phyloP scores from a whole-genome alignment of 1,140 invertebrate species.

The Cydia amplana region DNA sequence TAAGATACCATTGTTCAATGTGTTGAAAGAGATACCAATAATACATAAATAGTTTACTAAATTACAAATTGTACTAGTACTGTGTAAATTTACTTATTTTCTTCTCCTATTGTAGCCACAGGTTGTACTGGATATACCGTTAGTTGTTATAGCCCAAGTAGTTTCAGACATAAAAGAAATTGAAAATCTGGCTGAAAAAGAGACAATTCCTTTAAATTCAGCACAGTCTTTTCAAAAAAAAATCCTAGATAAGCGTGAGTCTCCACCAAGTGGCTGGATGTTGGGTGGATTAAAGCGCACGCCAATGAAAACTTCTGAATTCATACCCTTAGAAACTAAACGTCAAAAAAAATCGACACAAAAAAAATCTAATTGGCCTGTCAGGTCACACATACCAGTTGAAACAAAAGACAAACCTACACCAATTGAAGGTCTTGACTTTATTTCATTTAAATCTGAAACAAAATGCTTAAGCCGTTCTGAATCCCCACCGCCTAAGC shows the following conservation, averaged over 20 bases:
- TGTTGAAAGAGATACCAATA: no score
- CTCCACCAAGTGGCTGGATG: not conserved
- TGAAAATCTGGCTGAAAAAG: not conserved
- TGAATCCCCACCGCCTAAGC: not conserved
- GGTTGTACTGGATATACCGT: not conserved
- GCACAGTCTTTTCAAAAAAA: not conserved
- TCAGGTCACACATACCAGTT: not conserved
- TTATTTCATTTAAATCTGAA: not conserved
- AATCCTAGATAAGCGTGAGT: not conserved
- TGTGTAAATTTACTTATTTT: not conserved
- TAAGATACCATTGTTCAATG: no score
- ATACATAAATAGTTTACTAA: no score
- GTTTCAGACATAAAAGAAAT: slow-evolving; percentile 5
- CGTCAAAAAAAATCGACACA: not conserved
- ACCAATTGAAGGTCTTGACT: not conserved
- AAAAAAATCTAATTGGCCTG: not conserved
- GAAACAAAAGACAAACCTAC: not conserved
- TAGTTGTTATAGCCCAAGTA: not conserved
- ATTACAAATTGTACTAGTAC: no score
- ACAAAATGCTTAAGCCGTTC: not conserved
- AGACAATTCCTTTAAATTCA: slow-evolving; percentile 1
- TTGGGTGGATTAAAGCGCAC: not conserved
- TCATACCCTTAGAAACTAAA: not conserved
- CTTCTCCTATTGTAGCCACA: not conserved
- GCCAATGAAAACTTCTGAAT: not conserved